Evolutionary conservation across 2,797 vertebrate species (phyloP), one percentile per base, ranked within the genome.

Genomic region (Helicolenus hilgendorfi): DNA sequence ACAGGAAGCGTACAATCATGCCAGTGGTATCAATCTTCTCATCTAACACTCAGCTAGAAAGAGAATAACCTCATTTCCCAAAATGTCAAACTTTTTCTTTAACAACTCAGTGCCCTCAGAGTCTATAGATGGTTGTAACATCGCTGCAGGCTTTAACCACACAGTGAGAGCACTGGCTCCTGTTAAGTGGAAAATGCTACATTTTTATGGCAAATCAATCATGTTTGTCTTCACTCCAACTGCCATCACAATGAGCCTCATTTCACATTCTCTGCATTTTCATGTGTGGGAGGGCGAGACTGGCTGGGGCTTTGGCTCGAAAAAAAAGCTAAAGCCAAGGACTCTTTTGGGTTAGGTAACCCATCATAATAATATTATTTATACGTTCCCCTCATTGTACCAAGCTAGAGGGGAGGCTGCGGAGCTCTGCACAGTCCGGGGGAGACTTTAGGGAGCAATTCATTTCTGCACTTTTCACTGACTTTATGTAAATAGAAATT

Each of bases 191-290:
- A 97, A 97, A 96, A 94, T 84, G 78, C 85, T 80, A 88, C 60
- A 93, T 94, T 92, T 95, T 92, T 92, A 94, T 89, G 87, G 91
- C 79, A 85, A 95, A 96, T 97, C 91, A 94, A 93, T 97, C 95
- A 96, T 90, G 92, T 95, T 94, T 90, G 89, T 93, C 91, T 92
- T 94, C 72, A 81, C 83, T 93, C 79, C 72, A 88, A 93, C 92
- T 91, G 91, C 94, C 92, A 88, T 95, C 90, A 72, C 88, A 93
- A 90, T 77, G 82, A 95, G 91, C 84, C 95, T 95, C 85, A 86
- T 92, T 95, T 93, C 92, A 92, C 95, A 96, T 96, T 97, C 95
- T 93, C 92, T 72, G 90, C 88, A 96, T 95, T 94, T 97, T 94
- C 86, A 90, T 91, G 91, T 91, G 94, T 95, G 89, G 94, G 92